Conservation (phyloP, 1,140 invertebrate genomes). For the Belonocnema kinseyi region DNA sequence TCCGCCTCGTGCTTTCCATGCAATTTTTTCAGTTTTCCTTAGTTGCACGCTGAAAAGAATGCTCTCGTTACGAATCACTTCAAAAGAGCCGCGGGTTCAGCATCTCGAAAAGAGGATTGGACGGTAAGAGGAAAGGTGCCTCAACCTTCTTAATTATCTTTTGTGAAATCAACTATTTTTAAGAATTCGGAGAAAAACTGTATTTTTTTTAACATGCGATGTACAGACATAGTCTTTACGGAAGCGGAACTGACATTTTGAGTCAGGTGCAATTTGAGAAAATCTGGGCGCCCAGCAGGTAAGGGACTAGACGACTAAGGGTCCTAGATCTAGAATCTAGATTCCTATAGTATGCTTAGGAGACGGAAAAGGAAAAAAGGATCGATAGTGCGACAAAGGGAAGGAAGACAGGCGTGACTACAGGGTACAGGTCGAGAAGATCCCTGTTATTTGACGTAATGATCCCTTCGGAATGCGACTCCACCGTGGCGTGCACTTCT, state of each 20-base stretch:
- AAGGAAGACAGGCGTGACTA: slow-evolving; percentile 2
- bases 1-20: background rate
- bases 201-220: no score
- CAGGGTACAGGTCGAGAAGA: slow-evolving; percentile 47
- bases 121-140: slow-evolving; percentile 27
- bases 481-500: slow-evolving; percentile 33
- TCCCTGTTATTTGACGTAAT: slow-evolving; percentile 61
- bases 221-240: background rate
- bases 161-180: no score
- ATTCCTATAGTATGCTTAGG: background rate
- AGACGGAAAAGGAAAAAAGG: background rate
- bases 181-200: no score
- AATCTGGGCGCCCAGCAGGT: slow-evolving; percentile 8
- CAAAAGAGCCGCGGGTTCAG: slow-evolving; percentile 33
- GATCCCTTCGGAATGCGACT: slow-evolving; percentile 56
- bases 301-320: slow-evolving; percentile 4
- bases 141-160: slow-evolving; percentile 42
- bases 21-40: background rate
- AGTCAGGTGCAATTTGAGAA: slow-evolving; percentile 12
- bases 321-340: slow-evolving; percentile 22
- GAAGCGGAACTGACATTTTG: slow-evolving; percentile 10
- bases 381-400: background rate
- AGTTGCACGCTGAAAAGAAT: slow-evolving; percentile 3
- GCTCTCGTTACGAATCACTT: slow-evolving; percentile 23
- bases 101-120: slow-evolving; percentile 35